Evolutionary conservation across 2,888 invertebrate genomes (phyloP).

Genomic region (Unio delphinus): DNA sequence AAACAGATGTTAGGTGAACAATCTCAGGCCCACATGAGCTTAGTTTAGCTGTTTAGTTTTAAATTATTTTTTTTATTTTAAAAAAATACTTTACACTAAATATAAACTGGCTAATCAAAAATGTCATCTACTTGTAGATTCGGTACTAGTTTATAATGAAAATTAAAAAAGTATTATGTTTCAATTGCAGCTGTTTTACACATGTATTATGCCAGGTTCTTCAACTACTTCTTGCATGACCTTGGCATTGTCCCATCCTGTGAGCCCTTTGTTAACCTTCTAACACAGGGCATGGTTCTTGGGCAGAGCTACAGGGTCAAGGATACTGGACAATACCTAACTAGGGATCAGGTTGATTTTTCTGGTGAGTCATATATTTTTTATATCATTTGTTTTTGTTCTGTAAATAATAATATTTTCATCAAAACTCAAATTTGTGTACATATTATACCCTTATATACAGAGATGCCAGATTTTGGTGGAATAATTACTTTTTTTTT

Average conservation of each 20-base stretch:
- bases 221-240: constrained; percentile 88
- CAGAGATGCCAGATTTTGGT: no score
- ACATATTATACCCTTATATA: no score
- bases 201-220: constrained; percentile 95
- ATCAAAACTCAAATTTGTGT: no score
- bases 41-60: no score
- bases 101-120: background rate
- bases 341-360: constrained; percentile 77
- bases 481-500: no score
- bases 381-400: no score
- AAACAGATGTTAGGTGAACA: no score
- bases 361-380: constrained; percentile 35
- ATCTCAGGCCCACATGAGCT: no score
- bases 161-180: constrained; percentile 3
- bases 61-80: background rate
- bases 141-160: background rate
- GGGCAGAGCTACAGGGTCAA: constrained; percentile 74
- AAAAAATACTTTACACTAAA: background rate
- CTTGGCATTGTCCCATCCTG: constrained; percentile 79
- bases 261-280: constrained; percentile 92
- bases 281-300: constrained; percentile 91
- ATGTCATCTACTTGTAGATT: background rate
- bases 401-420: no score
- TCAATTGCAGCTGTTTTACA: constrained; percentile 85
- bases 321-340: constrained; percentile 83